Conservation (phyloP, 2,797 vertebrate species). For the Dendrocincla fuliginosa region DNA sequence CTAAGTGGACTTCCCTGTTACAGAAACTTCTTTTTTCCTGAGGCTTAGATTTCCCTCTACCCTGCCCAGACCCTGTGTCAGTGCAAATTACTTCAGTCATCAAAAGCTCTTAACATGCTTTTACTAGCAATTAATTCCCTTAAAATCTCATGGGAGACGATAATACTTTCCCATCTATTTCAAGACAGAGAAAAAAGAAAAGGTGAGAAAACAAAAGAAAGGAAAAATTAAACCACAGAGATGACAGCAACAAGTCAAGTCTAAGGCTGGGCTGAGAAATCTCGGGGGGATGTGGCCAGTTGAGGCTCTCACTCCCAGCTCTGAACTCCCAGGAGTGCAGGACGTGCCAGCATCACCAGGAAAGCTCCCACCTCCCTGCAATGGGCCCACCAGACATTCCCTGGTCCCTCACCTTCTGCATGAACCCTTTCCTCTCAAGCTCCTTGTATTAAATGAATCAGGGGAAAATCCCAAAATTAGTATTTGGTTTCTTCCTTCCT, state of each 20-base stretch:
- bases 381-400: neutral
- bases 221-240: neutral
- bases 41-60: neutral
- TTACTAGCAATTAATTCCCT: constrained; percentile 48
- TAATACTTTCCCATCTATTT: constrained; percentile 38
- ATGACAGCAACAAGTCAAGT: neutral
- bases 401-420: neutral
- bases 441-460: neutral
- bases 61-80: neutral
- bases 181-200: neutral
- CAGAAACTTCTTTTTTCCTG: neutral
- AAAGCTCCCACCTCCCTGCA: neutral
- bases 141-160: neutral
- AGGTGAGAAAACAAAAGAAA: neutral
- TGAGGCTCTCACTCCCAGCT: neutral
- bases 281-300: rapidly evolving
- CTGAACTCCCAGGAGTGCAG: neutral
- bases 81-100: constrained; percentile 47
- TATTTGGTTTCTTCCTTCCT: neutral
- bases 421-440: neutral
- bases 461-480: rapidly evolving
- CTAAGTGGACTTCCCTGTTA: neutral
- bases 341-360: neutral
- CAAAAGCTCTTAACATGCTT: constrained; percentile 49
- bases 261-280: neutral